Evolutionary conservation across 2,888 invertebrate genomes (phyloP).

Genomic region (Nomada ruficornis): DNA sequence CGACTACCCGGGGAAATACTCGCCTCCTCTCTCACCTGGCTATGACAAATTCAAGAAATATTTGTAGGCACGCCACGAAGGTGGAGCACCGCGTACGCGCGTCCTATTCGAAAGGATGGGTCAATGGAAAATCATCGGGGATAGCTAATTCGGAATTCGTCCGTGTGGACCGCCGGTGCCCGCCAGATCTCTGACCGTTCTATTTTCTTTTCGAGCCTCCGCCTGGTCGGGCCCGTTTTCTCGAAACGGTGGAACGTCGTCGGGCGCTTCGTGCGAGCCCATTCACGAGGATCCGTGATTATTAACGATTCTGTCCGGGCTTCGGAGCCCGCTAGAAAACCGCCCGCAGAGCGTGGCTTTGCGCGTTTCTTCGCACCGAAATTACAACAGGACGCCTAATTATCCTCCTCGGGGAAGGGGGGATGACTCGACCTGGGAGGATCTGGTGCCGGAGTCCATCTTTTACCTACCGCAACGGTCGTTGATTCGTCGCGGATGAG

Average conservation of each 20-base stretch:
- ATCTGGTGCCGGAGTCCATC: slow-evolving; percentile 15
- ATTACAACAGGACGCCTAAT: slow-evolving; percentile 68
- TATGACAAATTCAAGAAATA: slow-evolving; percentile 80
- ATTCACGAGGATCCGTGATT: slow-evolving; percentile 44
- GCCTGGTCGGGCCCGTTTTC: neutral
- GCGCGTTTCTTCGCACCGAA: slow-evolving; percentile 64
- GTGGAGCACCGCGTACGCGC: slow-evolving; percentile 50
- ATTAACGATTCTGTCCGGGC: slow-evolving; percentile 67
- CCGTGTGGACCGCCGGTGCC: slow-evolving; percentile 10
- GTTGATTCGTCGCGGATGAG: slow-evolving; percentile 46
- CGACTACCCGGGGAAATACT: slow-evolving; percentile 42
- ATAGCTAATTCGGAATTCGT: slow-evolving; percentile 76
- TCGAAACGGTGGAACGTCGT: neutral
- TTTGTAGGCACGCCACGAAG: slow-evolving; percentile 68
- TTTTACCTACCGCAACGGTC: slow-evolving; percentile 69
- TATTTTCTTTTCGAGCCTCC: neutral
- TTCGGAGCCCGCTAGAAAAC: slow-evolving; percentile 54
- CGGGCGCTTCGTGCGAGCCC: neutral
- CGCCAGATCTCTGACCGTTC: slow-evolving; percentile 14
- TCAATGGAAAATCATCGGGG: slow-evolving; percentile 72
- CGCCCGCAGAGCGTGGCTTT: slow-evolving; percentile 57
- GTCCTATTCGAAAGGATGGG: slow-evolving; percentile 42
- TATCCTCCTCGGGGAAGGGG: slow-evolving; percentile 51
- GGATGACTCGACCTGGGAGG: slow-evolving; percentile 36
- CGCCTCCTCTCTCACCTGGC: slow-evolving; percentile 75